Base-by-base conservation (phyloP, 2,113 vertebrate genomes). In the Tupaia chinensis region DNA sequence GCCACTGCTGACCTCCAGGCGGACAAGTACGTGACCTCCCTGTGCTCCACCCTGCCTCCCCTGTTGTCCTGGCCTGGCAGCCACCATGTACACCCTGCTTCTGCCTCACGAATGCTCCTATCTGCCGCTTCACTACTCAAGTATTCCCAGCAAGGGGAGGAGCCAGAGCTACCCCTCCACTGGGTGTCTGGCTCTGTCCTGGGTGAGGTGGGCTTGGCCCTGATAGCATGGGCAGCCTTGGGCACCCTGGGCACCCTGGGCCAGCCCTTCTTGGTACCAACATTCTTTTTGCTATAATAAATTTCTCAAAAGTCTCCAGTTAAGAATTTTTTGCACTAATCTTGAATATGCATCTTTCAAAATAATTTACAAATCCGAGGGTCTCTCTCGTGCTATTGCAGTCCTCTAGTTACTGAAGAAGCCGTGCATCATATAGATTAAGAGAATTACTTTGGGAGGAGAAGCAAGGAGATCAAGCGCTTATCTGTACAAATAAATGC, bases 401-500 rank as follows among this genome's bases (percentile, higher is more conserved):
- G 44, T 89, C 94, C 85, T 87, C 81, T 63, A 81, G 95, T 63
- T 94, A 65, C 32, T 77, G 54, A 94, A 87, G 95, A 96, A 92
- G 93, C 66, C 63, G 81, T 83, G 85, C 78, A 61, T 77, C 92
- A 4, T 19, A 23, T 29, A 79, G 89, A 97, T 97, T 84, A 87
- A 91, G 96, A 96, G 98, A 94, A 74, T 54, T 32, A 91, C 96
- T 97, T 95, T 58, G 70, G 88, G 87, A 90, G 89, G 98, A 95
- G 93, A 56, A 0, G 97, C 97, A 95, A 77, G 96, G 54, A 94
- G 78, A 98, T 97, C 98, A 98, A 98, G 98, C 93, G 82, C 72
- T 92, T 91, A 85, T 98, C 92, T 92, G 95, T 96, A 82, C 97
- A 97, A 98, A 97, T 92, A 98, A 98, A 98, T 97, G 97, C 80